These are phyloP conservation scores for Pelodiscus sinensis DNA, from an alignment of 2,113 vertebrate genomes.

Conservation along the genomic window DNA sequence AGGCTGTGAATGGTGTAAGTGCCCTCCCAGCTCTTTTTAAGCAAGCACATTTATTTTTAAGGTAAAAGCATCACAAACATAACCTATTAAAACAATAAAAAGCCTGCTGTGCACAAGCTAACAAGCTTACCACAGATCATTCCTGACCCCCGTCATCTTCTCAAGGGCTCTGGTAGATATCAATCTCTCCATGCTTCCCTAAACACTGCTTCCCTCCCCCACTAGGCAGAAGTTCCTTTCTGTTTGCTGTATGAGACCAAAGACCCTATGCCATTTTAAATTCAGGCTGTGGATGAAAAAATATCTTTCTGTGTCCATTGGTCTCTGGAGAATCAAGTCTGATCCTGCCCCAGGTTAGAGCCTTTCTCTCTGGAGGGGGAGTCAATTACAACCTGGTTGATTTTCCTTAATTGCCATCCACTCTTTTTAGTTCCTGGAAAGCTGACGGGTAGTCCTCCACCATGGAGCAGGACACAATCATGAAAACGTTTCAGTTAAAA, in stretches of 20 bases:
- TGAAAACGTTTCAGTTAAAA: too few species aligned
- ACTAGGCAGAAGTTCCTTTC: neutral
- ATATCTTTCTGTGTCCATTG: neutral
- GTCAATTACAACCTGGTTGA: neutral
- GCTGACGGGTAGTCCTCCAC: too few species aligned
- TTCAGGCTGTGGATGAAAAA: neutral
- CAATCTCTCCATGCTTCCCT: neutral
- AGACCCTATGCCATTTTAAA: neutral
- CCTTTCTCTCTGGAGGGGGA: neutral
- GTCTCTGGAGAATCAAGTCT: neutral
- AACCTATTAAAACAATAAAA: neutral
- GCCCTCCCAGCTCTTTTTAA: neutral
- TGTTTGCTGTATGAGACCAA: neutral
- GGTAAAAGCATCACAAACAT: neutral
- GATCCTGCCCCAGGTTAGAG: neutral
- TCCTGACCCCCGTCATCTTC: neutral
- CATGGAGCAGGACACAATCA: too few species aligned
- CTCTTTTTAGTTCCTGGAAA: too few species aligned
- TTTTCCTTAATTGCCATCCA: neutral
- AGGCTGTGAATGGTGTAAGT: neutral
- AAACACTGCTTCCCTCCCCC: neutral
- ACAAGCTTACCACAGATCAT: neutral
- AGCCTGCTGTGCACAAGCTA: neutral
- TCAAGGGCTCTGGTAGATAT: neutral
- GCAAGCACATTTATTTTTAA: neutral